Base-by-base conservation (phyloP, 2,797 vertebrate species). In the Falco novaeseelandiae region DNA sequence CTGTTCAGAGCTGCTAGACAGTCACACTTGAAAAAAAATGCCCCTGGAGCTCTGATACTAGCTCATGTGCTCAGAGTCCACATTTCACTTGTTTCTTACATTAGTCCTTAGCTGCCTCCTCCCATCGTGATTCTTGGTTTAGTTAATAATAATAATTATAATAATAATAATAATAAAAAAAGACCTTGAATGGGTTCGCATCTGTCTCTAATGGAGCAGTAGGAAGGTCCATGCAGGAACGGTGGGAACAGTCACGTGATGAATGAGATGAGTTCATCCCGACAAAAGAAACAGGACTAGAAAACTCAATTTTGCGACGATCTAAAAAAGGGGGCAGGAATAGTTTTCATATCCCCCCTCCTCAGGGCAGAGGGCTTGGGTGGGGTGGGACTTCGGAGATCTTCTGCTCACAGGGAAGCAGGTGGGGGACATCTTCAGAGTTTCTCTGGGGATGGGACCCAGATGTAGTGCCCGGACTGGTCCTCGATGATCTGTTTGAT, bases 401-500 rank as follows among this genome's bases (percentile, higher is more conserved):
- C 93, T 87, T 97, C 97, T 97, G 96, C 98, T 98, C 96, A 88
- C 96, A 95, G 97, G 96, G 97, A 98, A 98, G 98, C 96, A 96
- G 98, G 97, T 93, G 91, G 92, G 93, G 83, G 94, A 96, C 98
- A 97, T 97, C 98, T 98, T 99, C 99, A 99, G 98, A 99, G 99
- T 97, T 99, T 99, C 98, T 99, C 99, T 97, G 99, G 98, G 97
- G 99, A 99, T 1, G 99, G 99, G 97, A 99, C 99, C 99, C 99
- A 99, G 98, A 99, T 99, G 98, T 99, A 99, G 97, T 99, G 99
- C 95, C 99, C 99, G 3, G 99, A 99, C 97, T 99, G 99, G 98
- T 99, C 99, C 98, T 99, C 99, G 54, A 99, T 99, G 98, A 99
- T 99, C 97, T 99, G 98, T 98, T 99, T 99, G 98, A 99, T 99